phyloP scores from a whole-genome alignment of 2,888 invertebrate genomes.

The Andrena camellia region DNA sequence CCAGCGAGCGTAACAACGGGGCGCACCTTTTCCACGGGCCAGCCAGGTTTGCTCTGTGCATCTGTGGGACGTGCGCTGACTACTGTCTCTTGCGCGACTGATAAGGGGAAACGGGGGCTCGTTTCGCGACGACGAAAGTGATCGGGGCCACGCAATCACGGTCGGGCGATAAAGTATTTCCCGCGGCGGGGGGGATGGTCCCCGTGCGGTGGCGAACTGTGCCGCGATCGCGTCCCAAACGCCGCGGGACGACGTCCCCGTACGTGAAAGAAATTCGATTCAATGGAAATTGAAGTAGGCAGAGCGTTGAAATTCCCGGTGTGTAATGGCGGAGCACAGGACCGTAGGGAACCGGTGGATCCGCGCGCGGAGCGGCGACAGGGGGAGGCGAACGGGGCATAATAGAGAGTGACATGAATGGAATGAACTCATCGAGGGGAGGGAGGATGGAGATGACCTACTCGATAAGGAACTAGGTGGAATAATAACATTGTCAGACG shows the following conservation, averaged over 20 bases:
- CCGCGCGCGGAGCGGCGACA: background rate
- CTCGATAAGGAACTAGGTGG: conserved; percentile 71
- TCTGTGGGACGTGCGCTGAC: conserved; percentile 39
- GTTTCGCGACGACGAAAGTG: background rate
- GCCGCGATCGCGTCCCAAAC: conserved; percentile 3
- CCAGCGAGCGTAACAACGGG: conserved; percentile 33
- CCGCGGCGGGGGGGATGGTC: conserved; percentile 1
- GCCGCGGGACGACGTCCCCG: conserved; percentile 21
- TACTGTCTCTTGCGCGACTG: background rate
- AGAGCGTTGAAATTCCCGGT: conserved; percentile 61
- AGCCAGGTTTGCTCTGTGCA: conserved; percentile 40
- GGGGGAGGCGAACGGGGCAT: conserved; percentile 26
- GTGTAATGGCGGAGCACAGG: conserved; percentile 46
- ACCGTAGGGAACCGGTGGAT: background rate
- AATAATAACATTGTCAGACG: conserved; percentile 69
- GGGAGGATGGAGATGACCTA: conserved; percentile 63
- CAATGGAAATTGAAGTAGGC: conserved; percentile 64
- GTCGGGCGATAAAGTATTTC: conserved; percentile 19
- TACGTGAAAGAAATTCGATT: conserved; percentile 68
- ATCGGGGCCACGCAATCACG: conserved; percentile 25
- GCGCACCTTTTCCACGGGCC: conserved; percentile 31
- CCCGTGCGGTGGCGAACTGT: conserved; percentile 1
- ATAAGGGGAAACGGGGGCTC: conserved; percentile 1
- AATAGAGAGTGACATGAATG: conserved; percentile 67
- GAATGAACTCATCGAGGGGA: conserved; percentile 51